Percentiles rank a stretch among this genome's conserved stretches.
Evolutionary conservation across 2,113 vertebrate species (phyloP).

Genomic region (Hiodon alosoides): DNA sequence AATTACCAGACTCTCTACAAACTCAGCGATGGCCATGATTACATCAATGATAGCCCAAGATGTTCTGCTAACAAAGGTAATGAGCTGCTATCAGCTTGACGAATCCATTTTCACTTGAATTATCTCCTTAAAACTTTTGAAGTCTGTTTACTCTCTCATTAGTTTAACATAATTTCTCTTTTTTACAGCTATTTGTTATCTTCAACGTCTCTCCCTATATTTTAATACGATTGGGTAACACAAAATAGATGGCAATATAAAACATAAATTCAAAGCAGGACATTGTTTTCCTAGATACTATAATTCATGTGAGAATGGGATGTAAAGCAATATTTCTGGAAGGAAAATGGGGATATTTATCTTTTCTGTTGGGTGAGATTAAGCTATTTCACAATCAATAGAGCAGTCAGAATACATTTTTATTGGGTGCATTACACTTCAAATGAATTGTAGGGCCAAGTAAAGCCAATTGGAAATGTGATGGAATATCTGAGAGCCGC

Average conservation of each 20-base stretch:
- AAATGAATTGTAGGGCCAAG: slow-evolving; percentile 65
- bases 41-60: no score
- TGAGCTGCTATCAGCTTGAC: no score
- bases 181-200: not conserved
- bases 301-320: slow-evolving; percentile 39
- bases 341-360: slow-evolving; percentile 49
- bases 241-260: not conserved
- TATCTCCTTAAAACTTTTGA: no score
- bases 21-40: no score
- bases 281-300: slow-evolving; percentile 18
- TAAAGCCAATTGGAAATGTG: slow-evolving; percentile 65
- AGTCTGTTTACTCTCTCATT: no score
- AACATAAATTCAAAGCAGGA: slow-evolving; percentile 10
- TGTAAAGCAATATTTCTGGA: slow-evolving; percentile 38
- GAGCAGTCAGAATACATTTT: slow-evolving; percentile 60
- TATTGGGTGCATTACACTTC: slow-evolving; percentile 61
- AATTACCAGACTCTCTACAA: no score
- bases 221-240: not conserved
- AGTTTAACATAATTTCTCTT: no score
- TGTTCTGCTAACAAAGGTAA: no score
- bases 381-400: slow-evolving; percentile 68
- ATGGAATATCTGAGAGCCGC: slow-evolving; percentile 64
- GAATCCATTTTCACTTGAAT: no score
- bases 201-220: not conserved
- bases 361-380: slow-evolving; percentile 50